These are phyloP conservation scores for Melanchra persicariae DNA, from an alignment of 2,888 invertebrate species.

Conservation along the genomic window DNA sequence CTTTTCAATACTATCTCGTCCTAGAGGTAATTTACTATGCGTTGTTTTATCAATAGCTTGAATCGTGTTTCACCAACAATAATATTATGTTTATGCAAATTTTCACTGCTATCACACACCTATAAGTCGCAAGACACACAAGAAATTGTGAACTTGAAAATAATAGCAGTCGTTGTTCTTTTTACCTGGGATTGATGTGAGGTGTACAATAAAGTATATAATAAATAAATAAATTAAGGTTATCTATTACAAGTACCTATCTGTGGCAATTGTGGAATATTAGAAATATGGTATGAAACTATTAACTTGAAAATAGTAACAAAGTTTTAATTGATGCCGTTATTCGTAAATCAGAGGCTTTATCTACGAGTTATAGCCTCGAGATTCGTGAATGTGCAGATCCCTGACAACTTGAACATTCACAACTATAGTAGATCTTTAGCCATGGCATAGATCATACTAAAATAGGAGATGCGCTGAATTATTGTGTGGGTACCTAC, in stretches of 20 bases:
- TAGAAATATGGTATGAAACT: too few species aligned
- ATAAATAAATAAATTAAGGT: too few species aligned
- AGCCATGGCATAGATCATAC: neutral
- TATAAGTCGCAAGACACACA: neutral
- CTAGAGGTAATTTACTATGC: constrained; percentile 1
- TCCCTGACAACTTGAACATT: constrained; percentile 38
- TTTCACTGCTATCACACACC: neutral
- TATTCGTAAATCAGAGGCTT: neutral
- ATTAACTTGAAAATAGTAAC: neutral
- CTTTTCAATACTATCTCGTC: neutral
- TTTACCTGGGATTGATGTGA: too few species aligned
- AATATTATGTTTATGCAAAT: constrained; percentile 6
- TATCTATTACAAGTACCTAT: too few species aligned
- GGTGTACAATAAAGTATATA: too few species aligned
- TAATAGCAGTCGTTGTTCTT: too few species aligned
- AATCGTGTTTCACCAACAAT: constrained; percentile 22
- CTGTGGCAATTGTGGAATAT: too few species aligned
- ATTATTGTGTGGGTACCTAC: too few species aligned
- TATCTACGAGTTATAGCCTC: constrained; percentile 24
- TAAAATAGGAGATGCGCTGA: constrained; percentile 1
- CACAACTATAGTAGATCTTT: neutral
- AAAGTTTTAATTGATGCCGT: neutral
- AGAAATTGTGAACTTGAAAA: constrained; percentile 18
- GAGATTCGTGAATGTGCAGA: constrained; percentile 30
- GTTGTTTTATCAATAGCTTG: constrained; percentile 5